Conservation (phyloP, 2,113 vertebrate genomes). For the Carettochelys insculpta region DNA sequence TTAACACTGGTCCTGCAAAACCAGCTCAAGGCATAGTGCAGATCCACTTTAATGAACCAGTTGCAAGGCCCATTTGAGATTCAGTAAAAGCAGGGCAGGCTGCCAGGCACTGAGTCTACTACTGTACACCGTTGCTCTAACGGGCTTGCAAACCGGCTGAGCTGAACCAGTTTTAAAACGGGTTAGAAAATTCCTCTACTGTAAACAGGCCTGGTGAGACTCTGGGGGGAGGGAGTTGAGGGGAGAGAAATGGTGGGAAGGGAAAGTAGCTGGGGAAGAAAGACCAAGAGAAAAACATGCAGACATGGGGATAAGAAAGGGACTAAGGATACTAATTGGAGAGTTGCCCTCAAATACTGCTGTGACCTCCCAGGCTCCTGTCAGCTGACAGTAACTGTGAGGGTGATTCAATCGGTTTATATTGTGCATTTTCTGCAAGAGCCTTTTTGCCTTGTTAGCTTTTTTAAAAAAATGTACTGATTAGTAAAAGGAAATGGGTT, state of each 20-base stretch:
- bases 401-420: constrained; percentile 29
- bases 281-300: no score
- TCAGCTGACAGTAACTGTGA: constrained; percentile 23
- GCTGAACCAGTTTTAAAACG: background rate
- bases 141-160: background rate
- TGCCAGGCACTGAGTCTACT: background rate
- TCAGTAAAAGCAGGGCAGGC: background rate
- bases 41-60: background rate
- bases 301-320: background rate
- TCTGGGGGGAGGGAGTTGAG: background rate
- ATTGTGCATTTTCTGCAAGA: constrained; percentile 14
- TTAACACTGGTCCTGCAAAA: background rate
- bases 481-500: constrained; percentile 21
- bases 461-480: constrained; percentile 18
- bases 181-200: background rate
- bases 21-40: background rate
- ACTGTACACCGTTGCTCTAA: background rate
- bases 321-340: background rate
- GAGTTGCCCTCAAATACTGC: background rate
- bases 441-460: background rate
- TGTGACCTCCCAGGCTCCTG: background rate
- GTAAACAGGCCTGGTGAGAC: background rate
- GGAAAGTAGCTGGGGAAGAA: background rate
- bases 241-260: background rate
- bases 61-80: background rate